phyloP scores from a whole-genome alignment of 2,113 vertebrate genomes.

The Thinocorus orbignyianus region DNA sequence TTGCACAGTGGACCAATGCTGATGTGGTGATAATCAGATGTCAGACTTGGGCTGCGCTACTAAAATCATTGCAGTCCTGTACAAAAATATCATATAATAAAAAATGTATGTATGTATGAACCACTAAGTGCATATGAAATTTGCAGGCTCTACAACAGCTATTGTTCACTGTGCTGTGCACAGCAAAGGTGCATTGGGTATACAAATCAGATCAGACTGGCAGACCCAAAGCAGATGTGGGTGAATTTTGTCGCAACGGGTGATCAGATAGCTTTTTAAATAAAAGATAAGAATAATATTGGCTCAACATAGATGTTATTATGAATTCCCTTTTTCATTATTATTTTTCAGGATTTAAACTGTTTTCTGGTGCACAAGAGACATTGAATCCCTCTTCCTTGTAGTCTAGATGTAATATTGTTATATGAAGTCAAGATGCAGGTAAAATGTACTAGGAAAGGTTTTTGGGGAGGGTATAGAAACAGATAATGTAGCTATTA shows the following conservation, averaged over 20 bases:
- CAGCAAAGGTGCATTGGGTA: background rate
- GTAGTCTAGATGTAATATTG: background rate
- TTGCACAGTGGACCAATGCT: background rate
- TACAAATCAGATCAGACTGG: background rate
- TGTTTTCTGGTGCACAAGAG: background rate
- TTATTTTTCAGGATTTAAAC: background rate
- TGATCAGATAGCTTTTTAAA: background rate
- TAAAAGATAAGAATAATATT: background rate
- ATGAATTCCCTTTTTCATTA: background rate
- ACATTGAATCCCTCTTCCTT: background rate
- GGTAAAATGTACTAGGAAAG: background rate
- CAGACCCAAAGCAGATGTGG: background rate
- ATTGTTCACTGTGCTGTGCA: background rate
- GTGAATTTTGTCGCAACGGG: conserved; percentile 11
- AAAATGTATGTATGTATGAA: conserved; percentile 39
- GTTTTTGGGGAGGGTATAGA: background rate
- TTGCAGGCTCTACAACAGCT: background rate
- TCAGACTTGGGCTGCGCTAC: conserved; percentile 49
- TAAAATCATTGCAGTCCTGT: conserved; percentile 23
- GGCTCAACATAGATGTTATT: background rate
- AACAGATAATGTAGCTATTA: background rate
- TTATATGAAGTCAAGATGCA: background rate
- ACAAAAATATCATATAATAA: conserved; percentile 50
- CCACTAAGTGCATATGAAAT: conserved; percentile 50
- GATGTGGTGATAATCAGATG: conserved; percentile 56